These are phyloP conservation scores for Rhinichthys osculus DNA, from an alignment of 2,797 vertebrate genomes.

Conservation along the genomic window DNA sequence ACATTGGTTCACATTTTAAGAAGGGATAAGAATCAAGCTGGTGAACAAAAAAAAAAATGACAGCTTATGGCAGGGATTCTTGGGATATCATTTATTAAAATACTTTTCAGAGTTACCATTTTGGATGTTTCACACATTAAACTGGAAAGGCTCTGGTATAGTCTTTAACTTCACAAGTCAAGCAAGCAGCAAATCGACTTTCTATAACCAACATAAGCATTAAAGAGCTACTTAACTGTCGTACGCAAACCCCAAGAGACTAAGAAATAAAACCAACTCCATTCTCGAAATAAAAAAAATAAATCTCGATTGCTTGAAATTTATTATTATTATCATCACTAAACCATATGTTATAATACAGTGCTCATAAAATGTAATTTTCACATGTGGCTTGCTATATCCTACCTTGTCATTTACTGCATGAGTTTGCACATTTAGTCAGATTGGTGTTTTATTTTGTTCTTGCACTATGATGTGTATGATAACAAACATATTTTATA, in stretches of 20 bases:
- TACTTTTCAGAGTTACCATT: slow-evolving; percentile 14
- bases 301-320: background rate
- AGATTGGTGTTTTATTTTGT: too few relatives aligned
- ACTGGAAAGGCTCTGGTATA: background rate
- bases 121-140: background rate
- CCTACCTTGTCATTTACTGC: background rate
- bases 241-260: background rate
- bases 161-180: background rate
- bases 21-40: slow-evolving; percentile 38
- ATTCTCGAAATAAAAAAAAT: background rate
- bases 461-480: background rate
- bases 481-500: background rate
- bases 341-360: background rate
- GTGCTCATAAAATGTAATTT: background rate
- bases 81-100: slow-evolving; percentile 31
- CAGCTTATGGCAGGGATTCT: slow-evolving; percentile 12
- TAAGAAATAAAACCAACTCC: background rate
- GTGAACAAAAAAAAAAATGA: background rate
- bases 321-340: background rate
- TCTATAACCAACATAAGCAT: background rate
- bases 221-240: background rate
- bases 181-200: background rate
- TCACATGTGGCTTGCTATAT: background rate
- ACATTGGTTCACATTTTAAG: slow-evolving; percentile 23
- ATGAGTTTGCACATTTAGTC: background rate